Base-by-base conservation (phyloP, 1,140 invertebrate species). In the Panagrolaimus sp. region DNA sequence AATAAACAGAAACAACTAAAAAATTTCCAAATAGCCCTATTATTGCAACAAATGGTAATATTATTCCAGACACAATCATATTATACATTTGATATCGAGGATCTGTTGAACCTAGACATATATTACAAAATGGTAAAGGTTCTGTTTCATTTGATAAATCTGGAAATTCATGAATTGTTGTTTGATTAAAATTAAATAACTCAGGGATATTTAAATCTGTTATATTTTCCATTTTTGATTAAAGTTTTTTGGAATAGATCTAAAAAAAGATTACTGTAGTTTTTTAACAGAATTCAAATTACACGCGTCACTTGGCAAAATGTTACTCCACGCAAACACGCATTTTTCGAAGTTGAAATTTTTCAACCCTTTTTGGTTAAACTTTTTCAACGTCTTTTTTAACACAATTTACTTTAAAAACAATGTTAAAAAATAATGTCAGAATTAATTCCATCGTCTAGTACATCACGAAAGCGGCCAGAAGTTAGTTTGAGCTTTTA, bases 31-130 rank as follows among this genome's bases (percentile, higher is more conserved):
- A 61, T 14, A 82, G 42, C 11, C 80, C 80, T 9, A 82, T 70
- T 20, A 73, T 47, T 25, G 79, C 80, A 20, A 83, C 74, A n/a
- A 83, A 65, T 4, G 79, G 77, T n/a, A 82, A 63, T 14, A 82
- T 66, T 9, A 78, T 65, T 27, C 80, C 80, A 48, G 79, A 82
- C 7, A 83, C 74, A 13, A 70, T 66, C 5, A 82, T 67, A 67
- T 82, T 82, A 69, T 82, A 82, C n/a, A 74, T 77, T 80, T 81
- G 71, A 68, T 82, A 82, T 38, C 70, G 64, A 13, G 81, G 75
- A 68, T 81, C 80, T 27, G 80, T 82, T 9, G 76, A 77, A 43
- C 70, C 75, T 45, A 79, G 44, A 66, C 80, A 82, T 20, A 78
- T 66, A 64, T 82, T 83, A 62, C 80, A 82, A 65, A 71, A 78